A percentile compares a stretch with the other conserved stretches of the same genome.
phyloP scores from a whole-genome alignment of 2,113 vertebrate species.

The Tretioscincus oriximinensis region DNA sequence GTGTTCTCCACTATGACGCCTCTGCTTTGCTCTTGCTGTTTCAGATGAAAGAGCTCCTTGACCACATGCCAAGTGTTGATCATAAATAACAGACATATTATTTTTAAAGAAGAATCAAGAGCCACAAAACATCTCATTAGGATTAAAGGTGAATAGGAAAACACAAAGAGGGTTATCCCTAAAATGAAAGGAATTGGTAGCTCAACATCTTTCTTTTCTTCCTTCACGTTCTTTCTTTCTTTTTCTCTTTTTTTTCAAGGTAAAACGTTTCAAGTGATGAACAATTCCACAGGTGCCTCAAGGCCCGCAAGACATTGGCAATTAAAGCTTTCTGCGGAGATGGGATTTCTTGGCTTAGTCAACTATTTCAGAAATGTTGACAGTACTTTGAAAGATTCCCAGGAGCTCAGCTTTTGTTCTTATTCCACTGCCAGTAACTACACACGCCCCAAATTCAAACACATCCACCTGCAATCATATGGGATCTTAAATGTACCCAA shows the following conservation, averaged over 20 bases:
- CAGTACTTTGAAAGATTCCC: constrained; percentile 41
- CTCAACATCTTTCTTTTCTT: background rate
- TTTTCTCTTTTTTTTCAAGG: background rate
- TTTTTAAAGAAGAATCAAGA: background rate
- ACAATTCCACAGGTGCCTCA: constrained; percentile 58
- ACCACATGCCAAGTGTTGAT: background rate
- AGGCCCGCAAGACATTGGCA: constrained; percentile 54
- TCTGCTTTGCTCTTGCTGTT: constrained; percentile 6
- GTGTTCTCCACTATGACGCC: background rate
- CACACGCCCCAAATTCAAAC: constrained; percentile 23
- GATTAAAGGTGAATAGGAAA: constrained; percentile 2
- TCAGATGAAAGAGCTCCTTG: background rate
- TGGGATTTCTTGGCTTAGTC: constrained; percentile 57
- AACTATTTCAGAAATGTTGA: constrained; percentile 67
- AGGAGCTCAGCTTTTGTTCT: constrained; percentile 32
- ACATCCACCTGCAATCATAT: background rate
- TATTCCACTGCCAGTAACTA: constrained; percentile 7
- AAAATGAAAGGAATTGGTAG: background rate
- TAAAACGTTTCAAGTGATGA: constrained; percentile 43
- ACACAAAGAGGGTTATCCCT: background rate
- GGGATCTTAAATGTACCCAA: background rate
- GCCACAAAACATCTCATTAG: background rate
- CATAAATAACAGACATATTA: background rate
- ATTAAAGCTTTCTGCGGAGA: constrained; percentile 32
- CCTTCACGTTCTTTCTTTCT: no score